Base-by-base conservation (phyloP, 1,140 invertebrate genomes). In the Drosophila parabipectinata region DNA sequence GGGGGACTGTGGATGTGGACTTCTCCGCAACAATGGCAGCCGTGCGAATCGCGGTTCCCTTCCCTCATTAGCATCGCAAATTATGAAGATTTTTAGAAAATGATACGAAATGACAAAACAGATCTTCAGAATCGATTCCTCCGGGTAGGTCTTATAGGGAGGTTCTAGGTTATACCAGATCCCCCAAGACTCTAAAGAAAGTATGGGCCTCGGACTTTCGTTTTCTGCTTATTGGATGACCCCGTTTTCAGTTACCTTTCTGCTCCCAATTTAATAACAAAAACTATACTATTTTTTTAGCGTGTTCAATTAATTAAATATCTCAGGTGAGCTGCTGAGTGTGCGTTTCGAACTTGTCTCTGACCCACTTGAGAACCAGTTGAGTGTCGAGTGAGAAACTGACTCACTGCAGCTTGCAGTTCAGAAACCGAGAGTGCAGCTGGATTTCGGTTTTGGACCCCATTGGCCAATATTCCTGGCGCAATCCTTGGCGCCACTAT, bases 21-120 rank as follows among this genome's bases (percentile, higher is more conserved):
- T 14, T 41, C 4, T 14, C 12, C 39, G n/a, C 37, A 56, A 69
- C 67, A 69, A 69, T 69, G 63, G 67, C 41, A 55, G 64, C 44
- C 64, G 53, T 69, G 67, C 51, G 67, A 69, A 69, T 26, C 52
- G 34, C 15, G 21, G 51, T 53, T 53, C 51, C 15, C 47, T 21
- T 47, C 26, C 24, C 67, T 69, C 67, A 69, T 69, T 69, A 69
- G 63, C 67, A 69, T 57, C 41, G 67, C 63, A 69, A 69, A 69
- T 69, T 56, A 57, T 57, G 63, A 50, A 69, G 67, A 69, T 69
- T 48, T 63, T 57, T 18, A 55, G 63, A 48, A 32, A 50, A 48
- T 69, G 66, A 69, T 69, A 69, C 34, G 34, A 37, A 10, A 37
- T 57, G 32, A 39, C 66, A 67, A 37, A 69, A 50, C 63, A 15